Evolutionary conservation across 2,888 invertebrate genomes (phyloP).

Genomic region (Drosophila dives): DNA sequence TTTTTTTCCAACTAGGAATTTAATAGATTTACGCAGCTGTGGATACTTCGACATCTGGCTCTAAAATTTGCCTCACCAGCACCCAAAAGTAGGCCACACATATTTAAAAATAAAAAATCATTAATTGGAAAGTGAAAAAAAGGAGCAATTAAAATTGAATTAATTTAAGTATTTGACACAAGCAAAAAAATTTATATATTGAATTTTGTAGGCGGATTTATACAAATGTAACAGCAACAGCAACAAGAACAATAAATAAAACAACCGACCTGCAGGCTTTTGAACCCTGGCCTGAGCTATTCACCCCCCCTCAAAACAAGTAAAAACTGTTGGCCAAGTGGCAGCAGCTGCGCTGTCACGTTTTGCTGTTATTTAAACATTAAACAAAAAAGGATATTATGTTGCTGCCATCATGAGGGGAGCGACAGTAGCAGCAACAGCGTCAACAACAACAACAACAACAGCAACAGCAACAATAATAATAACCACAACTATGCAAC

Average conservation of each 20-base stretch:
- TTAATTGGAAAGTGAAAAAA: neutral
- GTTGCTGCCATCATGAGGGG: slow-evolving; percentile 53
- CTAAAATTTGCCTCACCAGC: neutral
- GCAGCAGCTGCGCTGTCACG: slow-evolving; percentile 40
- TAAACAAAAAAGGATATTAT: slow-evolving; percentile 48
- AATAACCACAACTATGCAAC: slow-evolving; percentile 23
- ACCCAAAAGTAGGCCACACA: slow-evolving; percentile 30
- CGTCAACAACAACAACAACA: slow-evolving; percentile 22
- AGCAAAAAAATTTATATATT: slow-evolving; percentile 3
- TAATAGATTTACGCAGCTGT: slow-evolving; percentile 11
- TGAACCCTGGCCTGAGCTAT: slow-evolving; percentile 27
- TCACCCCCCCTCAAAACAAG: neutral
- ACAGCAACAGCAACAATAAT: slow-evolving; percentile 25
- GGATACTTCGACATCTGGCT: neutral
- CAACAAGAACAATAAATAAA: slow-evolving; percentile 13
- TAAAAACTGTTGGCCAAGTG: slow-evolving; percentile 21
- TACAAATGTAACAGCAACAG: slow-evolving; percentile 42
- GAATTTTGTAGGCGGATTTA: slow-evolving; percentile 20
- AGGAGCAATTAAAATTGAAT: slow-evolving; percentile 45
- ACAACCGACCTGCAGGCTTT: slow-evolving; percentile 29
- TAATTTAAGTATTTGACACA: slow-evolving; percentile 38
- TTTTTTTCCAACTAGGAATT: slow-evolving; percentile 8
- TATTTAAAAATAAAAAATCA: neutral
- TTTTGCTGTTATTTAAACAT: slow-evolving; percentile 36
- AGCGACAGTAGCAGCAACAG: slow-evolving; percentile 35